phyloP scores from a whole-genome alignment of 2,888 invertebrate species.

The Epinotia demarniana region DNA sequence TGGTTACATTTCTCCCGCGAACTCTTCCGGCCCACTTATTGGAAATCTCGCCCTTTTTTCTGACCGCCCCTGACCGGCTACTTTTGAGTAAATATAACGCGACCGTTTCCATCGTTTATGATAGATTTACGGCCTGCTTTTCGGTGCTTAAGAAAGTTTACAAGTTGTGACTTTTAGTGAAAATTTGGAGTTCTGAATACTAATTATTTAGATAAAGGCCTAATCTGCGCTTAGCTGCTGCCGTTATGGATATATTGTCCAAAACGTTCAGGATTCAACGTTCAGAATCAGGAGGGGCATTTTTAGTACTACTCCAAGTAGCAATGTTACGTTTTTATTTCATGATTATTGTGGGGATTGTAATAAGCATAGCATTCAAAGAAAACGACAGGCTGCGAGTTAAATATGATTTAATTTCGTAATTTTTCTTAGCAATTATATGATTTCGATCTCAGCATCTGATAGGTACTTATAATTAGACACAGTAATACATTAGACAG shows the following conservation, averaged over 20 bases:
- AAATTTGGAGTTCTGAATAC: background rate
- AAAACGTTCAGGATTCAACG: background rate
- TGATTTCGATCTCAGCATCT: slow-evolving; percentile 81
- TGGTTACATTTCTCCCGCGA: slow-evolving; percentile 76
- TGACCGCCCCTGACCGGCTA: slow-evolving; percentile 64
- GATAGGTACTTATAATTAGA: slow-evolving; percentile 77
- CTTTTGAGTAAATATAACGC: slow-evolving; percentile 58
- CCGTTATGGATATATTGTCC: no score
- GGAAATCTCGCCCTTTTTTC: slow-evolving; percentile 75
- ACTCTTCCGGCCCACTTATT: slow-evolving; percentile 78
- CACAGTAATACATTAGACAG: slow-evolving; percentile 74
- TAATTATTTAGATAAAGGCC: no score
- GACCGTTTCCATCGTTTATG: background rate
- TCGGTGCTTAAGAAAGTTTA: background rate
- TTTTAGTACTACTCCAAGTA: background rate
- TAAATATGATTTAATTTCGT: slow-evolving; percentile 85
- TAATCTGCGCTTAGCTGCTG: no score
- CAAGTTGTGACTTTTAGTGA: background rate
- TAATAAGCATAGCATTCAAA: background rate
- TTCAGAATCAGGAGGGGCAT: background rate
- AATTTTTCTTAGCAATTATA: slow-evolving; percentile 84
- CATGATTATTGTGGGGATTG: background rate
- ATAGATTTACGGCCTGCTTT: slow-evolving; percentile 22
- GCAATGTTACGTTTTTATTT: background rate
- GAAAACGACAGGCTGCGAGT: slow-evolving; percentile 68